Evolutionary conservation across 1,140 invertebrate species (phyloP).

Genomic region (Ptiloglossa arizonensis): DNA sequence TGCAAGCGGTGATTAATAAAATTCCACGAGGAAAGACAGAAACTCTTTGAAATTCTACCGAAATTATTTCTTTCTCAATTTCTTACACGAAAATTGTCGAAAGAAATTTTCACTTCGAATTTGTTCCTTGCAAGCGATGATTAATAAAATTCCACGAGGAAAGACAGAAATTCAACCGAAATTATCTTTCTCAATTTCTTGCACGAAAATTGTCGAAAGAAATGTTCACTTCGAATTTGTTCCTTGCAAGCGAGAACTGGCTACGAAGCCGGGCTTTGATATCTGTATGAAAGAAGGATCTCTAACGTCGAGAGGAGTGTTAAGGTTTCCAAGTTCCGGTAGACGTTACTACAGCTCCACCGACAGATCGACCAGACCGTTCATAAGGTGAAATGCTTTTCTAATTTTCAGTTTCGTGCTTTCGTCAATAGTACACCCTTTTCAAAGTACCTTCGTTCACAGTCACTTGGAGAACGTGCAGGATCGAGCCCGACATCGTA

Average conservation of each 20-base stretch:
- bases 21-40: too few relatives aligned
- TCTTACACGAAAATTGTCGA: too few relatives aligned
- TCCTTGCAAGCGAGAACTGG: constrained; percentile 38
- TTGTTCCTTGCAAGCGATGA: too few relatives aligned
- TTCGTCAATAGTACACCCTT: neutral
- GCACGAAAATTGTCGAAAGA: too few relatives aligned
- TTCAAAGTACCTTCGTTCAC: neutral
- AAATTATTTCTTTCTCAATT: too few relatives aligned
- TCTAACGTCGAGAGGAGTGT: constrained; percentile 15
- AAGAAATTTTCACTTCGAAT: too few relatives aligned
- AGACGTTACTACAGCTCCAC: constrained; percentile 45
- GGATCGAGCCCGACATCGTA: constrained; percentile 52
- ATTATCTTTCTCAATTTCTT: too few relatives aligned
- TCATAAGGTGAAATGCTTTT: constrained; percentile 46
- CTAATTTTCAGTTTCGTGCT: neutral
- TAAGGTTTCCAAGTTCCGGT: constrained; percentile 41
- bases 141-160: too few relatives aligned
- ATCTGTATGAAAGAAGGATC: neutral
- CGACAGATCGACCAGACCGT: constrained; percentile 55
- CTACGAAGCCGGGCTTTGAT: constrained; percentile 54
- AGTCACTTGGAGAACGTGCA: constrained; percentile 32
- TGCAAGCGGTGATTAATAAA: too few relatives aligned
- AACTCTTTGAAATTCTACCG: too few relatives aligned
- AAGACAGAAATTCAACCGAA: too few relatives aligned
- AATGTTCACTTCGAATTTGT: neutral